A percentile compares a stretch with the other conserved stretches of the same genome.
Conservation (phyloP, 1,140 invertebrate genomes). For the Tribolium madens region DNA sequence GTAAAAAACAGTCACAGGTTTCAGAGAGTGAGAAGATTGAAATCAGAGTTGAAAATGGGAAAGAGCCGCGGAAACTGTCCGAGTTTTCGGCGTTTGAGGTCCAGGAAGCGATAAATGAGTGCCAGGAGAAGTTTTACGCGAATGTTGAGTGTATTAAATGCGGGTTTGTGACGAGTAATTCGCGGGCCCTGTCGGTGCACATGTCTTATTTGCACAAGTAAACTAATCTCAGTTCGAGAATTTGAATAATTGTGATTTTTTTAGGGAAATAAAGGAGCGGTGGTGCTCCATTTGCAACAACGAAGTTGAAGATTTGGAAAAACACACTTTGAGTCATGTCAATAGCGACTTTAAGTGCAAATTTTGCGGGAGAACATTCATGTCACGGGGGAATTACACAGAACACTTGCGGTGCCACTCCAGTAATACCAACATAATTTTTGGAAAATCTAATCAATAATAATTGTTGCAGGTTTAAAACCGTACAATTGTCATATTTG, state of each 20-base stretch:
- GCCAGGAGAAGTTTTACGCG: neutral
- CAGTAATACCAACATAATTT: slow-evolving; percentile 1
- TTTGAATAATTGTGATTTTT: neutral
- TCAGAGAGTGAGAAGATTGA: slow-evolving; percentile 6
- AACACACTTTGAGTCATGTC: slow-evolving; percentile 11
- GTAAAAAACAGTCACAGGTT: neutral
- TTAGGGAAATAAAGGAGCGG: slow-evolving; percentile 30
- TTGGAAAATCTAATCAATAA: neutral
- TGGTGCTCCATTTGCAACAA: slow-evolving; percentile 42
- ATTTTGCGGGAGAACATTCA: slow-evolving; percentile 40
- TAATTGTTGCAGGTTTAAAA: neutral
- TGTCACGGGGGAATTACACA: neutral
- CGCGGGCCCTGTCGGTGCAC: slow-evolving; percentile 28
- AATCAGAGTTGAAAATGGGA: neutral
- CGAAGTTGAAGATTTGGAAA: slow-evolving; percentile 29
- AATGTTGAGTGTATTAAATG: slow-evolving; percentile 22
- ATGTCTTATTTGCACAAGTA: slow-evolving; percentile 43
- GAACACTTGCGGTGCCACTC: slow-evolving; percentile 43
- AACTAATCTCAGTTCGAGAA: neutral
- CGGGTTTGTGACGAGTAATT: slow-evolving; percentile 25
- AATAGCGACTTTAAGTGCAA: slow-evolving; percentile 9
- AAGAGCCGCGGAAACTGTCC: neutral
- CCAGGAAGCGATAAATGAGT: neutral
- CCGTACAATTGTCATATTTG: slow-evolving; percentile 33
- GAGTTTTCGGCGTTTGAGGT: neutral